phyloP scores from a whole-genome alignment of 2,888 invertebrate species.

The Dorcus parallelipipedus region DNA sequence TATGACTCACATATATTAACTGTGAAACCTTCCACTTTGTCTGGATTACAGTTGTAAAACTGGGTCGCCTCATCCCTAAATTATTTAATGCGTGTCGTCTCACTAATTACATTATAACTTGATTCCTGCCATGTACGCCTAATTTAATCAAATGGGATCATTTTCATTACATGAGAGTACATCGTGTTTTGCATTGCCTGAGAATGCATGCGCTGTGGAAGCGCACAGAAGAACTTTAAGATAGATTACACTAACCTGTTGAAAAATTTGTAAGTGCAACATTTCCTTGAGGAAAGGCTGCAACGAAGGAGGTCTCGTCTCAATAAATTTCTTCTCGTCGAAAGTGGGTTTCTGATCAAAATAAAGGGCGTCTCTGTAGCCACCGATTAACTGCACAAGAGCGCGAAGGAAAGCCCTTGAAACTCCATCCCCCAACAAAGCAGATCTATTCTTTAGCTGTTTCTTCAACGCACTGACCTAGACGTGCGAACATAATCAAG shows the following conservation, averaged over 20 bases:
- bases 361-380: constrained; percentile 87
- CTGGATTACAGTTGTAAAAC: no score
- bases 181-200: background rate
- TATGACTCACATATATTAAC: no score
- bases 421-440: constrained; percentile 84
- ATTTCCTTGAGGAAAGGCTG: constrained; percentile 88
- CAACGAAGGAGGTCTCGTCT: constrained; percentile 77
- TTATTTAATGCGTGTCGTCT: no score
- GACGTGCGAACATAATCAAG: constrained; percentile 23
- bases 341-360: constrained; percentile 77
- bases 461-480: constrained; percentile 73
- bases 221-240: background rate
- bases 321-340: constrained; percentile 82
- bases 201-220: background rate
- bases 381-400: constrained; percentile 90
- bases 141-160: background rate
- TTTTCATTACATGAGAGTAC: background rate
- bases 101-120: no score
- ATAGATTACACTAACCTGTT: constrained; percentile 62
- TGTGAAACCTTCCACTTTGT: no score
- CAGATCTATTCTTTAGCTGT: constrained; percentile 72
- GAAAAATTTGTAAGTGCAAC: constrained; percentile 91
- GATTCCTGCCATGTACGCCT: background rate
- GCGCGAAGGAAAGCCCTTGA: constrained; percentile 89
- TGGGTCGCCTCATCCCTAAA: no score